Conservation (phyloP, 2,797 vertebrate genomes). For the Natrix natrix region DNA sequence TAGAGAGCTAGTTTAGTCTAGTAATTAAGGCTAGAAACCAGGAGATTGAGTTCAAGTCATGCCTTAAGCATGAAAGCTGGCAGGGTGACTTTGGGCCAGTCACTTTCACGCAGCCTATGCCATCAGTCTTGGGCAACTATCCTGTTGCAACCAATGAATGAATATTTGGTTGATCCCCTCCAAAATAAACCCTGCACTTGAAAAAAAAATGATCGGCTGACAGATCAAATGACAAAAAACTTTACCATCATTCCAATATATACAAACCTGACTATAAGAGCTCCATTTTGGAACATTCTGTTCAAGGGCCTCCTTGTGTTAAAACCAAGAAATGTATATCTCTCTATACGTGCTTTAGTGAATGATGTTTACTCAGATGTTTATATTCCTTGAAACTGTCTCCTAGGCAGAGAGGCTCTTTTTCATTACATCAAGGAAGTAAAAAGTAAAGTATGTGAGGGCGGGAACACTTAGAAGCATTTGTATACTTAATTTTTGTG, state of each 20-base stretch:
- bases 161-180: not conserved
- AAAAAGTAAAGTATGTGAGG: not conserved
- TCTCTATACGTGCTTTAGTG: not conserved
- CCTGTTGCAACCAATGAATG: not conserved
- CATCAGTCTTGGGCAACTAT: not conserved
- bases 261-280: not conserved
- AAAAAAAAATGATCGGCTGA: not conserved
- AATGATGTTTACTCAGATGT: not conserved
- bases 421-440: not conserved
- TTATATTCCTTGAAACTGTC: not conserved
- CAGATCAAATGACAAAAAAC: not conserved
- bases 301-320: not conserved
- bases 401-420: not conserved
- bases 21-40: not conserved
- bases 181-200: not conserved
- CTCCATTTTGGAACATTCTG: not conserved
- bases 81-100: not conserved
- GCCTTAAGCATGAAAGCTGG: not conserved
- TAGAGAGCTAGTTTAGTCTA: not conserved
- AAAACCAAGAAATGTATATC: not conserved
- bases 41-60: not conserved
- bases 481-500: not conserved
- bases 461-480: not conserved
- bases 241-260: not conserved
- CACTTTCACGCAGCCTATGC: not conserved